Conservation (phyloP, 2,113 vertebrate species). For the Grammomys surdaster region DNA sequence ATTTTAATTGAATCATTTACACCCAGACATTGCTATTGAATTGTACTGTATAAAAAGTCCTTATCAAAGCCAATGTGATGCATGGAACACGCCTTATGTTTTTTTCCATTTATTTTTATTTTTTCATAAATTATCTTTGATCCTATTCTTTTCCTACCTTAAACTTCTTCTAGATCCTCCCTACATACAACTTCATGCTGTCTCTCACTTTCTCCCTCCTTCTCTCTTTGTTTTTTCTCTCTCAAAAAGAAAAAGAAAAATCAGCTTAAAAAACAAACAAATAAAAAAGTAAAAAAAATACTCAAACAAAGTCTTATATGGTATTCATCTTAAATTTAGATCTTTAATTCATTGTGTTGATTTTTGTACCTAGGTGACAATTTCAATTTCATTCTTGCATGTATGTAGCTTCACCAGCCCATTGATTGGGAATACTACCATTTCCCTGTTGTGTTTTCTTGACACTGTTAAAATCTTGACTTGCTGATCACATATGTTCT, state of each 20-base stretch:
- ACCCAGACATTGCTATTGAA: background rate
- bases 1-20: too few relatives aligned
- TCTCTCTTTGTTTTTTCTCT: background rate
- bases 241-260: background rate
- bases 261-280: background rate
- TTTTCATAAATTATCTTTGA: background rate
- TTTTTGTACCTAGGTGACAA: background rate
- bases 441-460: background rate
- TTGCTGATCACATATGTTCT: background rate
- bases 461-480: background rate
- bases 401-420: background rate
- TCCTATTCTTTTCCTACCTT: background rate
- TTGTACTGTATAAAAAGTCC: background rate
- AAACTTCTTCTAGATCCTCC: background rate
- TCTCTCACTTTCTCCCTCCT: background rate
- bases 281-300: background rate
- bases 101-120: background rate
- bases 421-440: background rate
- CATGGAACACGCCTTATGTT: background rate
- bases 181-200: background rate
- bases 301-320: background rate
- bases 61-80: background rate
- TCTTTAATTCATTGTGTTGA: background rate
- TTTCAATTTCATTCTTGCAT: background rate
- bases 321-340: background rate